Evolutionary conservation across 1,140 invertebrate species (phyloP).

Genomic region (Scaptodrosophila lebanonensis): DNA sequence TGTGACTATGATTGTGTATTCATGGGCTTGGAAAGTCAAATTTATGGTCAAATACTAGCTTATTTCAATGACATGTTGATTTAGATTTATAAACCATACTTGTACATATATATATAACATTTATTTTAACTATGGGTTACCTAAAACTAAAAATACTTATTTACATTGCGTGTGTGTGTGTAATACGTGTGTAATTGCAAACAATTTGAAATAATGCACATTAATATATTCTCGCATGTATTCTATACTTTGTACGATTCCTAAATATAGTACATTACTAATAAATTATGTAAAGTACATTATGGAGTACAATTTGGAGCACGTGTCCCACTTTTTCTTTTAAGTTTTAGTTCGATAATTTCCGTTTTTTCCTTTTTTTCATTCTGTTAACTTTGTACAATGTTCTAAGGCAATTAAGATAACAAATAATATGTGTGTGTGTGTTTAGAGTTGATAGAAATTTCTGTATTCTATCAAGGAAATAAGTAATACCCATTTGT

Average conservation of each 20-base stretch:
- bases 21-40: slow-evolving; percentile 27
- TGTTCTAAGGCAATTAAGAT: slow-evolving; percentile 24
- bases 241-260: too few species aligned
- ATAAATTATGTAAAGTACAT: slow-evolving; percentile 8
- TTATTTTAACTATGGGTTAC: slow-evolving; percentile 40
- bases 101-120: slow-evolving; percentile 10
- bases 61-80: slow-evolving; percentile 54
- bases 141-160: slow-evolving; percentile 28
- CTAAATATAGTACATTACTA: too few species aligned
- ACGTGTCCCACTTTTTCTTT: too few species aligned
- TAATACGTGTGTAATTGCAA: too few species aligned
- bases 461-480: too few species aligned
- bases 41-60: slow-evolving; percentile 25
- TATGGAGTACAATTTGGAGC: too few species aligned
- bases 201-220: slow-evolving; percentile 24
- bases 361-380: slow-evolving; percentile 10
- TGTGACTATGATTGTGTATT: slow-evolving; percentile 56
- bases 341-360: slow-evolving; percentile 5
- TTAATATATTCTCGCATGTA: slow-evolving; percentile 4
- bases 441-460: too few species aligned
- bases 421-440: slow-evolving; percentile 1
- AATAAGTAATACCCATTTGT: too few species aligned
- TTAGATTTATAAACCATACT: slow-evolving; percentile 27
- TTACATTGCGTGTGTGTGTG: slow-evolving; percentile 6
- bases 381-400: slow-evolving; percentile 55